Base-by-base conservation (phyloP, 2,113 vertebrate genomes). In the Tachysurus fulvidraco region DNA sequence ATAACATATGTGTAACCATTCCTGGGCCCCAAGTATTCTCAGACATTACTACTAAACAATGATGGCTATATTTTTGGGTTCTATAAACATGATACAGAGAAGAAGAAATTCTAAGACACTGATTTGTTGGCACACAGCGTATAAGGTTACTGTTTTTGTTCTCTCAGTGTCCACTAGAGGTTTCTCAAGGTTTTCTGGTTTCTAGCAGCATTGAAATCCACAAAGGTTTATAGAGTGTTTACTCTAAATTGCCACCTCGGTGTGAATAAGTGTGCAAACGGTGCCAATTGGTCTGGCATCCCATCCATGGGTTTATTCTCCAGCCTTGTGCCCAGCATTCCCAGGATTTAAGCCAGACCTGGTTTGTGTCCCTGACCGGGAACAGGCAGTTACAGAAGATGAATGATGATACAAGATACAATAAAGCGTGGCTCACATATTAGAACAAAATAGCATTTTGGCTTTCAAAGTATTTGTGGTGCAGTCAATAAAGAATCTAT, bases 401-500 rank as follows among this genome's bases (percentile, higher is more conserved):
- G 16, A 57, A 55, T 10, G 28, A 79, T 21, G 52, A 78, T 41
- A 23, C 30, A 60, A 12, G n/a, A 78, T 41, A 23, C 30, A 60
- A 11, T 60, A 13, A 6, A 81, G 10, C 11, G 12, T 41, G 78
- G 13, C 6, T 81, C 78, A 13, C 11, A 81, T 41, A 44, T 44
- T 60, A 60, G 36, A 60, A 21, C 12, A 36, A 19, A 36, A 59
- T 2, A 25, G 30, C 28, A 59, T 60, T 80, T 60, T 28, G 65
- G 16, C 30, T 85, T 81, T 81, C 60, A 17, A 77, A 44, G 21
- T 81, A 81, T 81, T 60, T 41, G 30, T 0, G 5, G 10, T 19
- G n/a, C 62, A 54, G 60, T 78, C 60, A 71, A 86, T 86, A 88
- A 82, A 79, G 74, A 69, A 57, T 69, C 36, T 78, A 85, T 84